Conservation (phyloP, 2,113 vertebrate species). For the Spermophilus dauricus region DNA sequence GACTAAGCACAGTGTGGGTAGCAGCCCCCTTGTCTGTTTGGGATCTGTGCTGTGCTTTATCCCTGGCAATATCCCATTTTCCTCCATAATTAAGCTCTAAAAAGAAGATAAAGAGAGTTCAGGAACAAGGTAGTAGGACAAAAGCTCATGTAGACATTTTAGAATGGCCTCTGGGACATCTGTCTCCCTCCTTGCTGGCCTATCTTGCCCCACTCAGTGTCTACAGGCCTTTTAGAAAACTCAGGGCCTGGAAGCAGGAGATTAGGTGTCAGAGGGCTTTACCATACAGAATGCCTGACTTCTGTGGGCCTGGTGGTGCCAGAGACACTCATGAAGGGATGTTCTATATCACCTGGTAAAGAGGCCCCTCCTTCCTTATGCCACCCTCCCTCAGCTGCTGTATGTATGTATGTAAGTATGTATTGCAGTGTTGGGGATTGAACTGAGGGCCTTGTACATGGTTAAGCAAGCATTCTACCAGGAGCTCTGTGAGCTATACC, state of each 20-base stretch:
- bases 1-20: not conserved
- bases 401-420: too few species aligned
- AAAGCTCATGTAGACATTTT: not conserved
- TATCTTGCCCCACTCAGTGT: not conserved
- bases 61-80: not conserved
- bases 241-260: not conserved
- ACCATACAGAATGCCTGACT: not conserved
- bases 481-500: not conserved
- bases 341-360: not conserved
- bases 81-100: not conserved
- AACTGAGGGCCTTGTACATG: not conserved
- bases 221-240: not conserved
- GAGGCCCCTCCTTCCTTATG: not conserved
- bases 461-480: not conserved
- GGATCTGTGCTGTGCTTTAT: not conserved
- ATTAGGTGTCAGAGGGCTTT: not conserved
- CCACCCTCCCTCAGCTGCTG: not conserved
- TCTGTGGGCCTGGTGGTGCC: not conserved
- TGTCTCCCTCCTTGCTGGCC: too few species aligned
- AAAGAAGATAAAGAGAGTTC: not conserved
- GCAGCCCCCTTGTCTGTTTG: not conserved
- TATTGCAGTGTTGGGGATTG: not conserved
- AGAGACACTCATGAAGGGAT: not conserved
- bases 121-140: not conserved
- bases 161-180: not conserved